Percentiles rank a stretch among this genome's conserved stretches.
Conservation (phyloP, 1,140 invertebrate species). For the Penaeus japonicus region DNA sequence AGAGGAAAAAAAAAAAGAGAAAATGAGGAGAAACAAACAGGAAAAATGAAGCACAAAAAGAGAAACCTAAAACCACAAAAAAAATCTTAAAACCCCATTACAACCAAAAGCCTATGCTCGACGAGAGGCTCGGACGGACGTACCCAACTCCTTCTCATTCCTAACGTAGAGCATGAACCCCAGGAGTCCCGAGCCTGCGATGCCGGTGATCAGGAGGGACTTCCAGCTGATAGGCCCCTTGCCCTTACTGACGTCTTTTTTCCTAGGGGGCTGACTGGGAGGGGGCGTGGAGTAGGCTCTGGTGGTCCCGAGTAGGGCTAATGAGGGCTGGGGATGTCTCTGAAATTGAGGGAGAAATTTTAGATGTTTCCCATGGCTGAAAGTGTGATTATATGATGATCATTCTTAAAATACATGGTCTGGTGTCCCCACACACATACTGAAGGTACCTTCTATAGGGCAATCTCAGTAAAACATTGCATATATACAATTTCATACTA, state of each 20-base stretch:
- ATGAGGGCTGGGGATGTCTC: too few relatives aligned
- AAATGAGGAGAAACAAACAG: neutral
- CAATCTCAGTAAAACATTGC: too few relatives aligned
- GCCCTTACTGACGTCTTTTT: neutral
- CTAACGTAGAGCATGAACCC: slow-evolving; percentile 81
- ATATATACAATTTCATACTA: too few relatives aligned
- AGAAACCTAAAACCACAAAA: neutral
- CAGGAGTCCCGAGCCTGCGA: slow-evolving; percentile 72
- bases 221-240: slow-evolving; percentile 78
- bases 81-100: neutral
- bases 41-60: neutral
- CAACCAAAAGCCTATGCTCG: neutral
- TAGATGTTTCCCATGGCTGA: too few relatives aligned
- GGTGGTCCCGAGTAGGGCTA: too few relatives aligned
- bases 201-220: slow-evolving; percentile 72
- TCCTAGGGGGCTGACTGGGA: neutral
- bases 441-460: too few relatives aligned
- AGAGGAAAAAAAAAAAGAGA: neutral
- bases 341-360: too few relatives aligned
- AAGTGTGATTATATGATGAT: too few relatives aligned
- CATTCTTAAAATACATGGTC: too few relatives aligned
- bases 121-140: too few relatives aligned
- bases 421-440: too few relatives aligned
- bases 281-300: too few relatives aligned
- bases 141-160: slow-evolving; percentile 75